Evolutionary conservation across 2,113 vertebrate genomes (phyloP).

Genomic region (Phocoena sinus): DNA sequence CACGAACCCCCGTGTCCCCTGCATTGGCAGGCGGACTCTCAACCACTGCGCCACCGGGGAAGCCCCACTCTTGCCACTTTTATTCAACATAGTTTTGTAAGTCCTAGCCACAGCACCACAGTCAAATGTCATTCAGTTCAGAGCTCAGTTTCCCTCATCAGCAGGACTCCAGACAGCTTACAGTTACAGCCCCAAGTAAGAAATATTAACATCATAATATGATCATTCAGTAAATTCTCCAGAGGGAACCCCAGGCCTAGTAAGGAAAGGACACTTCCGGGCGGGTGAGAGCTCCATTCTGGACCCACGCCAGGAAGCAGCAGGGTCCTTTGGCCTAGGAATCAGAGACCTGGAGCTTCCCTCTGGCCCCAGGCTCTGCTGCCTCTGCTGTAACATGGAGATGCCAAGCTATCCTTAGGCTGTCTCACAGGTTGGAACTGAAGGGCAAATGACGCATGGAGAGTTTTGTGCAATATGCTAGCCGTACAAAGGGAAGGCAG

Average conservation of each 20-base stretch:
- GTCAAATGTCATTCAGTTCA: slow-evolving; percentile 6
- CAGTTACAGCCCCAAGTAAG: background rate
- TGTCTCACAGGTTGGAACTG: background rate
- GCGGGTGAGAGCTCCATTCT: background rate
- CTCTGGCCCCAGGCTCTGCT: background rate
- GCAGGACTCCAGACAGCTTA: background rate
- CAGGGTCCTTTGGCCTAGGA: background rate
- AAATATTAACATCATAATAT: background rate
- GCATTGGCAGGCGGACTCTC: too few relatives aligned
- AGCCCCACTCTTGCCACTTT: background rate
- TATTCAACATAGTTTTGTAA: background rate
- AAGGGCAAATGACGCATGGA: background rate
- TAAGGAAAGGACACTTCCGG: background rate
- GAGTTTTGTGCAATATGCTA: background rate
- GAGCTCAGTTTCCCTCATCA: background rate
- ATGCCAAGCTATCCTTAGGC: background rate
- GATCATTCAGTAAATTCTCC: background rate
- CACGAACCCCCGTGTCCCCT: too few relatives aligned
- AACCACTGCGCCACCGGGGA: too few relatives aligned
- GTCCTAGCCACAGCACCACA: background rate
- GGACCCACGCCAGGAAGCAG: background rate
- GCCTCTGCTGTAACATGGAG: background rate
- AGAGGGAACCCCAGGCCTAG: background rate
- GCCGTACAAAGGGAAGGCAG: background rate
- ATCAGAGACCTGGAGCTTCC: background rate